Conservation (phyloP, 2,797 vertebrate species). For the Hephaestus fuliginosus region DNA sequence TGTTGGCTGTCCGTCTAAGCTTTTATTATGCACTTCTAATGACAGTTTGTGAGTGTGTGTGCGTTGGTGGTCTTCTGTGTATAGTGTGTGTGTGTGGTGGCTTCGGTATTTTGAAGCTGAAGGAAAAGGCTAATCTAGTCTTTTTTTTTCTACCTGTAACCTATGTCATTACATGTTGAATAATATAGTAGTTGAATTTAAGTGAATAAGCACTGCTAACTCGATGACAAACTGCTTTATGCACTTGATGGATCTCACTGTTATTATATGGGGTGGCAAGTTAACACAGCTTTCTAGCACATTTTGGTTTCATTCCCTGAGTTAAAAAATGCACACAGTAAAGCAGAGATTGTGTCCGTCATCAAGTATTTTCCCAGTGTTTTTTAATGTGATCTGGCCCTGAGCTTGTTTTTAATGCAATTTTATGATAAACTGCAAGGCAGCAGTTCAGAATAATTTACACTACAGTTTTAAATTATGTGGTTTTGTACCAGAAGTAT, state of each 20-base stretch:
- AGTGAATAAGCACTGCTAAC: too few relatives aligned
- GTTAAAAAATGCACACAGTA: not conserved
- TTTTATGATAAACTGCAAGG: not conserved
- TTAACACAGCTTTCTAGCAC: constrained; percentile 20
- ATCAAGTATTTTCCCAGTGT: constrained; percentile 12
- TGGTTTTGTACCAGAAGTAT: not conserved
- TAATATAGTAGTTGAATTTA: constrained; percentile 21
- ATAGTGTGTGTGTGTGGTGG: constrained; percentile 12
- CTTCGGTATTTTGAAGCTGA: constrained; percentile 22
- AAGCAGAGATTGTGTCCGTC: not conserved
- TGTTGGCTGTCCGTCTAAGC: constrained; percentile 49
- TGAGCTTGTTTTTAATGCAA: not conserved
- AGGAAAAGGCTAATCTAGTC: constrained; percentile 9
- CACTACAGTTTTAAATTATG: not conserved
- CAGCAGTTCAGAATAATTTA: not conserved
- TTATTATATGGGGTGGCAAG: constrained; percentile 46
- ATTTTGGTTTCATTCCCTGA: constrained; percentile 30
- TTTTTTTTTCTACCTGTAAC: constrained; percentile 13
- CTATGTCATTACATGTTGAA: constrained; percentile 41
- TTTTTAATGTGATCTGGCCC: constrained; percentile 30
- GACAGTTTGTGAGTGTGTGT: constrained; percentile 23
- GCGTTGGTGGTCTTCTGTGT: not conserved
- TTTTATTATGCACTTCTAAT: constrained; percentile 52
- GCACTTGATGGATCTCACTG: not conserved
- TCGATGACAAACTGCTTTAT: too few relatives aligned